phyloP scores from a whole-genome alignment of 2,797 vertebrate species.

The Agapornis canus region DNA sequence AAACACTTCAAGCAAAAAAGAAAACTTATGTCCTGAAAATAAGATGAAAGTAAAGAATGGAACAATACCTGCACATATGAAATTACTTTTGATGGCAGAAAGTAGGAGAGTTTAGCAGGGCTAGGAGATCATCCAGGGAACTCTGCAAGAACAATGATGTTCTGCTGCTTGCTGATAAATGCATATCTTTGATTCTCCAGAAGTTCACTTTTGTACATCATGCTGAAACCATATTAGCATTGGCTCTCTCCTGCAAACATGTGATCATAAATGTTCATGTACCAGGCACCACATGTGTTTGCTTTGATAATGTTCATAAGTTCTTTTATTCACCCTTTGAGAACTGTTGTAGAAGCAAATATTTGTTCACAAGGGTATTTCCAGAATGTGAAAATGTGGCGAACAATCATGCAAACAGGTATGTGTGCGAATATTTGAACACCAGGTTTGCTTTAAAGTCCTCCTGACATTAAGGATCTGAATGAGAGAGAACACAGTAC shows the following conservation, averaged over 20 bases:
- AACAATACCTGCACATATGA: not conserved
- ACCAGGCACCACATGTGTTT: constrained; percentile 29
- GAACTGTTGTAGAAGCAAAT: constrained; percentile 17
- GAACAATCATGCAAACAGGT: not conserved
- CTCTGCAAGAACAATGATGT: not conserved
- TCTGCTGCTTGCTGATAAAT: not conserved
- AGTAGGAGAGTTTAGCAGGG: not conserved
- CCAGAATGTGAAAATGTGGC: not conserved
- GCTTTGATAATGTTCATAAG: constrained; percentile 24
- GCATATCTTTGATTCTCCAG: not conserved
- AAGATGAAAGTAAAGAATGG: not conserved
- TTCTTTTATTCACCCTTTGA: not conserved
- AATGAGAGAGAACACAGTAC: not conserved
- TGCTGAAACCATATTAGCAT: not conserved
- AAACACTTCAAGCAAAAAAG: not conserved
- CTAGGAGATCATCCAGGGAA: not conserved
- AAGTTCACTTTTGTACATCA: not conserved
- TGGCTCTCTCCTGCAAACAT: not conserved
- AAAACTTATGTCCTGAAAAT: not conserved
- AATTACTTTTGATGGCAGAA: not conserved
- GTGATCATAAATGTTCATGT: not conserved
- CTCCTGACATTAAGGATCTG: not conserved
- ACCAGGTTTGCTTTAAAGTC: not conserved
- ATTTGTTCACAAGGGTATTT: constrained; percentile 35
- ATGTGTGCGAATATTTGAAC: not conserved